Evolutionary conservation across 1,140 invertebrate genomes (phyloP).

Genomic region (Capitella teleta): DNA sequence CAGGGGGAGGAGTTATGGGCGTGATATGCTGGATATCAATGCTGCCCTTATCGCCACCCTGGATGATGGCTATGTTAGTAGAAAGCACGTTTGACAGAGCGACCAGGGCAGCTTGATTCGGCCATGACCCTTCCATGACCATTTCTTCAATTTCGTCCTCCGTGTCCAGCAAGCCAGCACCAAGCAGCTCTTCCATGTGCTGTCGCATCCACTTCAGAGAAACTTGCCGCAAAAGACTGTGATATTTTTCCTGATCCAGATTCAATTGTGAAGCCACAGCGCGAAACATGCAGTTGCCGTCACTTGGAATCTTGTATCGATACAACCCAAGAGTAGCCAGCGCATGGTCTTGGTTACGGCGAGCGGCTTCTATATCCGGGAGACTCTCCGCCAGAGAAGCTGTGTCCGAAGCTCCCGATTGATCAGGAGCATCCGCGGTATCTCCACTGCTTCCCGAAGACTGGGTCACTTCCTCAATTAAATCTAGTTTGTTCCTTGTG

Average conservation of each 20-base stretch:
- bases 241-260: not conserved
- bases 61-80: constrained; percentile 4
- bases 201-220: not conserved
- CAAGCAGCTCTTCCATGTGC: constrained; percentile 1
- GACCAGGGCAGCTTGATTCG: not conserved
- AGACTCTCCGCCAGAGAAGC: no score
- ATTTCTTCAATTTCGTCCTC: not conserved
- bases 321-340: not conserved
- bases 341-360: not conserved
- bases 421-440: no score
- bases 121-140: not conserved
- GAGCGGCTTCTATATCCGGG: not conserved
- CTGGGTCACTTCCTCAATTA: no score
- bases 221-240: not conserved
- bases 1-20: not conserved
- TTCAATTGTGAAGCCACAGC: not conserved
- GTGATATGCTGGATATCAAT: constrained; percentile 4
- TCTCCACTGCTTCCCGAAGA: no score
- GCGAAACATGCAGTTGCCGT: constrained; percentile 8
- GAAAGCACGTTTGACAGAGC: constrained; percentile 1
- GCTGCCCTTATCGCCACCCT: constrained; percentile 4
- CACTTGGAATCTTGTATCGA: constrained; percentile 1
- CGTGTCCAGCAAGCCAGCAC: not conserved
- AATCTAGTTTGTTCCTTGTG: no score
- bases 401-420: no score